Base-by-base conservation (phyloP, 2,797 vertebrate species). In the Lagocephalus sceleratus region DNA sequence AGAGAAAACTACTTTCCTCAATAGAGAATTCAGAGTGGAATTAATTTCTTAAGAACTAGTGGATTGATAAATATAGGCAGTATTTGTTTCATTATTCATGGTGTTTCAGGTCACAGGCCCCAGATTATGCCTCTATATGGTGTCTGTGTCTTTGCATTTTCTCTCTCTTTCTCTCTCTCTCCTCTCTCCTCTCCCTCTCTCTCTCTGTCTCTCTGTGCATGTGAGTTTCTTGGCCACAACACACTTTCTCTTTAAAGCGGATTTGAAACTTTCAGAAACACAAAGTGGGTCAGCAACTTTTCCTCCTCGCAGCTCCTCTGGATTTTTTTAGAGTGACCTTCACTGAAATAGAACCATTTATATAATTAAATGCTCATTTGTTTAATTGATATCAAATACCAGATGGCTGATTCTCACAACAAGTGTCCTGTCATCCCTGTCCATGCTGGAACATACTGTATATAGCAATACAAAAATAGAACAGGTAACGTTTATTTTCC, bases 271-370 rank as follows among this genome's bases (percentile, higher is more conserved):
- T 78, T 81, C 55, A 73, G 65, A 83, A 65, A 57, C 63, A 47
- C 23, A 79, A 89, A 88, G 75, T 89, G 84, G 87, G 86, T 90
- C 85, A 88, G 66, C 65, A 83, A 81, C 75, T 71, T 74, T 71
- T 44, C 61, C 46, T 61, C 35, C 47, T 51, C 63, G 46, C 25
- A 6, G 46, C 46, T 44, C 5, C 11, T 44, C 22, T 25, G 17
- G 5, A 22, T 19, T 17, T 41, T 16, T 22, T 46, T 4, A 38
- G 9, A 43, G n/a, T 58, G 20, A 52, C 43, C 57, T 48, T 51
- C 15, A 60, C 16, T 3, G 7, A 20, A 39, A 45, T 32, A 42
- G 6, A n/a, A 21, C 42, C 43, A 48, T 23, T 50, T 57, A 32
- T 26, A 19, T 43, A 20, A 20, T 19, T 20, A 35, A 35, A 35